phyloP scores from a whole-genome alignment of 2,797 vertebrate genomes.

The Botia kubotai region DNA sequence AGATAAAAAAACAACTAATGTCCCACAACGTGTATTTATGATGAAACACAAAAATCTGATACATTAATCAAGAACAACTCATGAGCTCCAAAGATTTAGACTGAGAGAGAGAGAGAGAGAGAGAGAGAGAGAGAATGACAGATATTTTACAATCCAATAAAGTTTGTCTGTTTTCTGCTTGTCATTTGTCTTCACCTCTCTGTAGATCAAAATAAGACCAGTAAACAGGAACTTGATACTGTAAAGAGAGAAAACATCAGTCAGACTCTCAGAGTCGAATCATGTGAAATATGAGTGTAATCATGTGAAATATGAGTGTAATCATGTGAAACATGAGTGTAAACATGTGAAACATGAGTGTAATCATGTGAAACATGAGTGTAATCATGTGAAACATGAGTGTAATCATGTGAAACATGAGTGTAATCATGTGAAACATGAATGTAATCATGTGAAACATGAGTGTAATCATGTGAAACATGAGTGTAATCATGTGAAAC shows the following conservation, averaged over 20 bases:
- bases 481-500: too few relatives aligned
- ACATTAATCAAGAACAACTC: neutral
- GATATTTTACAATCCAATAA: neutral
- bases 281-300: slow-evolving; percentile 1
- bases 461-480: too few relatives aligned
- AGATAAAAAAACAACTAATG: too few relatives aligned
- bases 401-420: too few relatives aligned
- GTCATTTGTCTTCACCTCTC: neutral
- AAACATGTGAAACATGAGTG: too few relatives aligned
- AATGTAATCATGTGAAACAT: too few relatives aligned
- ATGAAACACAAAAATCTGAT: neutral
- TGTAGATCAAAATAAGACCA: slow-evolving; percentile 45
- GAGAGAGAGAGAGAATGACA: neutral
- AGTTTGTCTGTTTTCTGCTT: neutral
- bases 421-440: too few relatives aligned
- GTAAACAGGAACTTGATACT: slow-evolving; percentile 47
- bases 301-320: too few relatives aligned
- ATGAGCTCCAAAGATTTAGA: neutral
- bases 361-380: too few relatives aligned
- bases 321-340: too few relatives aligned
- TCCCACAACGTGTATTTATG: neutral
- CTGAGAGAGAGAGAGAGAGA: neutral
- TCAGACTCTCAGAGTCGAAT: neutral
- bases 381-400: too few relatives aligned
- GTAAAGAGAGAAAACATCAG: slow-evolving; percentile 8